Percentiles rank a stretch among this genome's conserved stretches.
phyloP scores from a whole-genome alignment of 2,888 invertebrate species.

The Rhagium mordax region DNA sequence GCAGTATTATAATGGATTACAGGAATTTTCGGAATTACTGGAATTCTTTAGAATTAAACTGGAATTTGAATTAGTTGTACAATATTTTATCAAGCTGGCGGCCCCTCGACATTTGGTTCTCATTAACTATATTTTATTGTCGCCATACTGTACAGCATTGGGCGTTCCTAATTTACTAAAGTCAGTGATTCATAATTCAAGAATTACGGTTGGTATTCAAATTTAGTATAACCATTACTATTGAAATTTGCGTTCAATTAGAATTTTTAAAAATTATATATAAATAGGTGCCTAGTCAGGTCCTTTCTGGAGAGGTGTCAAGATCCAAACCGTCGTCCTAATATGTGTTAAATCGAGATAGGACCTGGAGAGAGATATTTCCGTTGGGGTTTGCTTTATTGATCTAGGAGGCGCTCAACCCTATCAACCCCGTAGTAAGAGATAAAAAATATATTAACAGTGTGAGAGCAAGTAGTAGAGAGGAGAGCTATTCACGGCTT shows the following conservation, averaged over 20 bases:
- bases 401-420: conserved; percentile 9
- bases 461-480: background rate
- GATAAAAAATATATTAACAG: conserved; percentile 16
- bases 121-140: too few species aligned
- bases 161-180: too few species aligned
- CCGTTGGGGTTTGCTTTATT: conserved; percentile 20
- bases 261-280: background rate
- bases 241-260: background rate
- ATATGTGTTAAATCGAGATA: conserved; percentile 1
- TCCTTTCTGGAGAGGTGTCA: background rate
- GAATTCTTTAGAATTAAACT: too few species aligned
- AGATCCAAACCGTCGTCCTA: background rate
- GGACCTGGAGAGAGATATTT: conserved; percentile 9
- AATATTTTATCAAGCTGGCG: too few species aligned
- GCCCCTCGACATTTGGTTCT: too few species aligned
- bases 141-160: too few species aligned
- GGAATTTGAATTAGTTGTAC: too few species aligned
- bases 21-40: too few species aligned
- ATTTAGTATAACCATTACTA: too few species aligned
- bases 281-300: background rate
- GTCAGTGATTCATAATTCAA: too few species aligned
- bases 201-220: too few species aligned
- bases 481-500: background rate
- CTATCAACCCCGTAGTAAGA: background rate
- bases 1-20: too few species aligned